These are phyloP conservation scores for Engraulis encrasicolus DNA, from an alignment of 2,113 vertebrate species.

Conservation along the genomic window DNA sequence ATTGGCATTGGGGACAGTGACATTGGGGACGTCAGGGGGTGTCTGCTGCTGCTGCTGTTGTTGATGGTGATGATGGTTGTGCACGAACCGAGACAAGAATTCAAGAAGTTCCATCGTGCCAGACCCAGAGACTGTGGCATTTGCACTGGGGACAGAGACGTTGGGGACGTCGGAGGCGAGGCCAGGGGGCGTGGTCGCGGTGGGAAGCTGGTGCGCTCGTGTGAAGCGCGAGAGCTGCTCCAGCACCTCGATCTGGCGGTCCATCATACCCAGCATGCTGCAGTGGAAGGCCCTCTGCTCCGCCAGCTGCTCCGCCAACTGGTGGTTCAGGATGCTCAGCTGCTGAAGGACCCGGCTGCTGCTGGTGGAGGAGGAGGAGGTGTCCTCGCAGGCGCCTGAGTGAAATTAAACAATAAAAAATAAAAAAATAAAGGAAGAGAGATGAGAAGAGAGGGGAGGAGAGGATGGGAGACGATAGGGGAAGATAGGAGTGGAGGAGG, in stretches of 20 bases:
- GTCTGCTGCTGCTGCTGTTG: too few species aligned
- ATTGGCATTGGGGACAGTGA: neutral
- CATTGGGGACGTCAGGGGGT: neutral
- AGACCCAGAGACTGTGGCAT: too few species aligned
- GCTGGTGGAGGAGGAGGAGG: too few species aligned
- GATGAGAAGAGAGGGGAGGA: neutral
- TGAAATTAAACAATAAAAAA: too few species aligned
- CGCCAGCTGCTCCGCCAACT: constrained; percentile 54
- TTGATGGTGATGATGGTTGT: too few species aligned
- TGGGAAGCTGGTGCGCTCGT: constrained; percentile 23
- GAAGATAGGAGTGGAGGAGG: too few species aligned
- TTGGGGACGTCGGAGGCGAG: constrained; percentile 17
- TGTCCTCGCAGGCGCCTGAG: constrained; percentile 51
- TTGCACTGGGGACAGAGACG: neutral
- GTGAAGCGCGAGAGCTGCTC: constrained; percentile 56
- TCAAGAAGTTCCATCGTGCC: too few species aligned
- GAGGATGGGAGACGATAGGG: neutral
- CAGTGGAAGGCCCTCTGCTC: constrained; percentile 63
- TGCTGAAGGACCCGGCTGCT: constrained; percentile 58
- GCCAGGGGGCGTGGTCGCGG: constrained; percentile 15
- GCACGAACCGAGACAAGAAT: too few species aligned
- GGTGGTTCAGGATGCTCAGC: constrained; percentile 59
- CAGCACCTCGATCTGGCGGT: constrained; percentile 60
- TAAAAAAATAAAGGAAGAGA: neutral
- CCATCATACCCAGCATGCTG: constrained; percentile 61